Evolutionary conservation across 2,888 invertebrate genomes (phyloP).

Genomic region (Diachrysia chrysitis): DNA sequence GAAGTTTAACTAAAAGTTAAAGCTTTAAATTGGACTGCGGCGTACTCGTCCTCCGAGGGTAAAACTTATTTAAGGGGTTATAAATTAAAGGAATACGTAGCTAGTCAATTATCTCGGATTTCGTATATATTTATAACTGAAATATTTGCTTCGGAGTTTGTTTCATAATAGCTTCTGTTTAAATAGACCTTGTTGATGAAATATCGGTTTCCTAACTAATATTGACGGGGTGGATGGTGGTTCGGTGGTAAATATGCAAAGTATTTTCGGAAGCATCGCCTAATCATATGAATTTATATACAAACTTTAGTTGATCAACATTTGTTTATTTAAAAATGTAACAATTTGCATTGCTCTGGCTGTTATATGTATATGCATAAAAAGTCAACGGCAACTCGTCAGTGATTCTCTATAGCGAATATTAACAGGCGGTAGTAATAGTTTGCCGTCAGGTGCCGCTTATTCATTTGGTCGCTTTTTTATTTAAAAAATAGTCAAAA

Average conservation of each 20-base stretch:
- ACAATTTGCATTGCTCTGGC: neutral
- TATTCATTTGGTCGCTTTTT: neutral
- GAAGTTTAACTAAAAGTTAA: constrained; percentile 81
- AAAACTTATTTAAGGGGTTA: constrained; percentile 81
- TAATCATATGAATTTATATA: constrained; percentile 29
- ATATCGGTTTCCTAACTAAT: constrained; percentile 22
- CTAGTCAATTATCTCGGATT: constrained; percentile 77
- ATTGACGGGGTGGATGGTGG: constrained; percentile 8
- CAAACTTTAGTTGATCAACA: neutral
- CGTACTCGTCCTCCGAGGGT: constrained; percentile 66
- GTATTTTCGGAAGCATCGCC: constrained; percentile 23
- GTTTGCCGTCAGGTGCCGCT: neutral
- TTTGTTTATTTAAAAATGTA: neutral
- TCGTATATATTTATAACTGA: constrained; percentile 60
- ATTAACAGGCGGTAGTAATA: constrained; percentile 5
- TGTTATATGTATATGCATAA: neutral
- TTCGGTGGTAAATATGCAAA: neutral
- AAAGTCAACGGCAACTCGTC: neutral
- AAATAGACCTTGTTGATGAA: constrained; percentile 24
- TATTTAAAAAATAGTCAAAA: neutral
- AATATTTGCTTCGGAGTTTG: constrained; percentile 46
- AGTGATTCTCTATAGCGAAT: neutral
- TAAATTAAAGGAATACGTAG: constrained; percentile 83
- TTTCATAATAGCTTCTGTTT: constrained; percentile 35
- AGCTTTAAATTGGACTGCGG: constrained; percentile 81